Percentiles rank a stretch among this genome's conserved stretches.
These are phyloP conservation scores for Chlorodrepanis virens DNA, from an alignment of 2,113 vertebrate species.

Conservation along the genomic window DNA sequence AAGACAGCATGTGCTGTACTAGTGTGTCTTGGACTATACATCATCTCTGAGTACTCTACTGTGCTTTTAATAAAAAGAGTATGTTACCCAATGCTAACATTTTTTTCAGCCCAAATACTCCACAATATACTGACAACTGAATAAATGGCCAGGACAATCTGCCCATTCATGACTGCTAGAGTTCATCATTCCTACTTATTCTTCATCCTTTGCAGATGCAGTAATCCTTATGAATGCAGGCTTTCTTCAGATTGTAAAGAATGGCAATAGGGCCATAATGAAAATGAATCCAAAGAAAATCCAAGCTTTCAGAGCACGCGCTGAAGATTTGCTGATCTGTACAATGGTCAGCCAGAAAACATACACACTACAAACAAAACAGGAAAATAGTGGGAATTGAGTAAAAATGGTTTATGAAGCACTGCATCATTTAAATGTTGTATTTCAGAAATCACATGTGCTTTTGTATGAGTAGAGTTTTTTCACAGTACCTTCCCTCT, in stretches of 20 bases:
- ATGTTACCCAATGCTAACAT: neutral
- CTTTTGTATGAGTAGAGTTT: neutral
- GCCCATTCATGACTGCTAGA: slow-evolving; percentile 13
- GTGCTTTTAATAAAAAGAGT: neutral
- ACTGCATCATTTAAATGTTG: neutral
- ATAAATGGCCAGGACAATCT: neutral
- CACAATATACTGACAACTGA: slow-evolving; percentile 24
- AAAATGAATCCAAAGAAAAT: slow-evolving; percentile 25
- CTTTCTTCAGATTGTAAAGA: slow-evolving; percentile 49
- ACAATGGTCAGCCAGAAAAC: neutral
- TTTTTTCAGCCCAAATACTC: slow-evolving; percentile 42
- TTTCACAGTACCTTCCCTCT: neutral
- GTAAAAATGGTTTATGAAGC: neutral
- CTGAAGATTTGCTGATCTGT: neutral
- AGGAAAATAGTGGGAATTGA: neutral
- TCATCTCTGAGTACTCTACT: neutral
- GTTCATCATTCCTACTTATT: slow-evolving; percentile 59
- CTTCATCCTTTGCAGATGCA: slow-evolving; percentile 61
- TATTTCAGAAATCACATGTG: neutral
- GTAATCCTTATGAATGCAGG: slow-evolving; percentile 53
- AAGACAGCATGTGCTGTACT: neutral
- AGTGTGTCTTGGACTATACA: neutral
- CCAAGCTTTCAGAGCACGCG: neutral
- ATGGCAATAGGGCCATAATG: neutral
- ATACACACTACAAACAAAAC: neutral